Evolutionary conservation across 2,797 vertebrate species (phyloP).

Genomic region (Artibeus lituratus): DNA sequence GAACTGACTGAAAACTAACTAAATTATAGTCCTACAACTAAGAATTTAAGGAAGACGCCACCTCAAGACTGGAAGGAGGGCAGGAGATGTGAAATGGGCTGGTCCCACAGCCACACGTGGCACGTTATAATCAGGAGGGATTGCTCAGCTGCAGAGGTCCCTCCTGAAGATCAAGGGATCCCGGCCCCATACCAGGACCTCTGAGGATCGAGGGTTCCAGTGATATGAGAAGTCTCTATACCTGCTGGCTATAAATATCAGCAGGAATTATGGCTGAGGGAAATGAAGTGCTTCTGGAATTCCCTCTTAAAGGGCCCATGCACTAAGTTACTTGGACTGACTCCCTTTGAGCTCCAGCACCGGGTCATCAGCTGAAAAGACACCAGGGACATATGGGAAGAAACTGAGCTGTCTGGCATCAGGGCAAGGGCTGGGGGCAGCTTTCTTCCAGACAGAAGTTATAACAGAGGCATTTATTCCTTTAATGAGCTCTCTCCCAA

Average conservation of each 20-base stretch:
- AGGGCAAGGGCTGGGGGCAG: neutral
- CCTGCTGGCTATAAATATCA: neutral
- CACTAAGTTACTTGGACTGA: neutral
- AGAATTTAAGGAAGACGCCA: neutral
- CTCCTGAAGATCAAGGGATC: neutral
- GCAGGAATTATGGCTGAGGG: neutral
- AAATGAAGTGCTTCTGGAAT: neutral
- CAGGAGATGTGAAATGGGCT: neutral
- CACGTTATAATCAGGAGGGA: neutral
- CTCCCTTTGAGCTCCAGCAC: neutral
- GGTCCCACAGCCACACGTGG: neutral
- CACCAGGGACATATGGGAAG: neutral
- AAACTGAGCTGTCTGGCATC: neutral
- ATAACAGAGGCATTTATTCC: neutral
- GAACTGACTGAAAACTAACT: neutral
- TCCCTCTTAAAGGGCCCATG: neutral
- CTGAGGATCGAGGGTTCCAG: neutral
- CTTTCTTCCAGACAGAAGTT: neutral
- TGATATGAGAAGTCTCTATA: neutral
- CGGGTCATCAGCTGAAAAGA: neutral
- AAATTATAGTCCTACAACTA: neutral
- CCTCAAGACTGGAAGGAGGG: neutral
- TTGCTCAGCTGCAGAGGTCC: neutral
- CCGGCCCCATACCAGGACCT: neutral
- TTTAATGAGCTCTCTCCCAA: neutral